A percentile compares a stretch with the other conserved stretches of the same genome.
Conservation (phyloP, 2,113 vertebrate species). For the Proteles cristata region DNA sequence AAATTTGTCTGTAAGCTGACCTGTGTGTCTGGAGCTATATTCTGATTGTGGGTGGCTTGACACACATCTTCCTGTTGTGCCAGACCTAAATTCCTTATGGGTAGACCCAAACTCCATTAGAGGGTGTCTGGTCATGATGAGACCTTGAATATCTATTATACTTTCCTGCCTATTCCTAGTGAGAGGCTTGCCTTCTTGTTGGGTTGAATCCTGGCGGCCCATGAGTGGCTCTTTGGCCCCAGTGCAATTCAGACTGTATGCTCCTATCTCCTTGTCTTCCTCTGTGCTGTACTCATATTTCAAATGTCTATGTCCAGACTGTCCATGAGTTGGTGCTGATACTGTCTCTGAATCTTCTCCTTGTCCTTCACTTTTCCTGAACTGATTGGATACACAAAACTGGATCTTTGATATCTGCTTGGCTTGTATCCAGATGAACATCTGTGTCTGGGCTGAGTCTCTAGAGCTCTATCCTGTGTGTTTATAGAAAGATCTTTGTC, state of each 20-base stretch:
- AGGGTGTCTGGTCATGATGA: neutral
- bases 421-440: neutral
- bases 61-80: neutral
- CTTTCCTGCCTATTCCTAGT: neutral
- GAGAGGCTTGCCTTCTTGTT: neutral
- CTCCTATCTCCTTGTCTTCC: neutral
- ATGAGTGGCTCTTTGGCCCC: neutral
- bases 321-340: neutral
- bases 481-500: neutral
- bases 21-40: neutral
- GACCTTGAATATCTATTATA: neutral
- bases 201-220: neutral
- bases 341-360: neutral
- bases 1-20: neutral
- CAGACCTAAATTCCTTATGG: neutral
- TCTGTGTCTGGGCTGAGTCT: neutral
- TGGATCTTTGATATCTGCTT: neutral
- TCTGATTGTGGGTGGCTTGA: neutral
- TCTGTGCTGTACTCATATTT: neutral
- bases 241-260: neutral
- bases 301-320: neutral
- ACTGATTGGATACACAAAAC: neutral
- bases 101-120: neutral
- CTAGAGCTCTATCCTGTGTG: neutral
- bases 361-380: neutral